Evolutionary conservation across 2,797 vertebrate genomes (phyloP), one percentile per base, ranked within the genome.

Genomic region (Bovichtus variegatus): DNA sequence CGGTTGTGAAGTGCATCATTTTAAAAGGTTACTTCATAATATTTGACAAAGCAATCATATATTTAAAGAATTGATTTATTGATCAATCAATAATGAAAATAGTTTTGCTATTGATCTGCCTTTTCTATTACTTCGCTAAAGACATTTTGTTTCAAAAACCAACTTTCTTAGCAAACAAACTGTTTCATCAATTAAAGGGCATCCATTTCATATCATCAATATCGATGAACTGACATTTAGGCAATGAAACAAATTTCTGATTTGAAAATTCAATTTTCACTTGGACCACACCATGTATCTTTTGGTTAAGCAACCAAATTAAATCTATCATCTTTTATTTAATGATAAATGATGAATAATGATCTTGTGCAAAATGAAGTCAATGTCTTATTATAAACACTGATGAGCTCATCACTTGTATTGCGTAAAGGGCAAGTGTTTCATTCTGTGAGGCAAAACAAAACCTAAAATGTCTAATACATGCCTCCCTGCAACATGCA

Each of bases 181-280:
- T 64, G 61, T 82, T 44, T 29, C 8, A 36, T 29, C 12, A 62
- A 50, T 63, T 21, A 58, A 66, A 59, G 21, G 23, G 1, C 7
- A n/a, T 16, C 4, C 4, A 41, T 76, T 69, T 59, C 8, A 66
- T 66, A 61, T 73, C 29, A 58, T 54, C 27, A 43, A 13, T 51
- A 64, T 65, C 36, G 58, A 46, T 43, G 25, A 61, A 6, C 4
- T 62, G 15, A 58, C 1, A 2, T 41, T 71, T 12, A 44, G 21
- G 6, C 16, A 8, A 38, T 15, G 23, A 36, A 29, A 44, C 18
- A 0, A 3, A 55, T 49, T 21, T 27, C 5, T 29, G 34, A 44
- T 60, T 51, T 34, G 5, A 55, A 38, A 59, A 60, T 0, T 36
- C 9, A 11, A 40, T 31, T 36, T 71, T 46, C 11, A 69, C 41